Evolutionary conservation across 2,113 vertebrate genomes (phyloP), one percentile per base, ranked within the genome.

Genomic region (Chamaetylas fuelleborni): DNA sequence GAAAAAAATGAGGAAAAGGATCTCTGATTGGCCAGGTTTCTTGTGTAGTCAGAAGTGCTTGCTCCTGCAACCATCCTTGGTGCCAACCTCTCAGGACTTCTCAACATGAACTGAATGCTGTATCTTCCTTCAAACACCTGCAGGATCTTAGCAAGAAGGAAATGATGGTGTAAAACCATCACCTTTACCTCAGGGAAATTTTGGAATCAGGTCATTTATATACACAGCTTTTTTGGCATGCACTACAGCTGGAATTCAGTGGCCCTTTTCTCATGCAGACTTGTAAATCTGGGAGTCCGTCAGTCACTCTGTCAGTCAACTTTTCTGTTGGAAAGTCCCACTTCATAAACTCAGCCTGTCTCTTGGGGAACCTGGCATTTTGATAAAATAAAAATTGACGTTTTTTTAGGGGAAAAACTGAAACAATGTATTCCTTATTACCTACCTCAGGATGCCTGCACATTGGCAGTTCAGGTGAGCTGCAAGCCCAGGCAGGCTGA

Each of bases 31-130:
- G 6, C 6, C 14, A 26, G 1, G 29, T 74, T 74, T 90, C 25
- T 53, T 6, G 1, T 24, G 29, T 16, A 17, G 22, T 28, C 14
- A 20, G 24, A 23, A 72, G 19, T 23, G 4, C 6, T 86, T 89
- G 28, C 11, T 60, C 5, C 14, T 72, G 18, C 34, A 66, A 26
- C 8, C 16, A 31, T 6, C 22, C 28, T 65, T 54, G 28, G 25
- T 26, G 18, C 20, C 65, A 81, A 8, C 23, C 6, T 82, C 26
- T 48, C 19, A 25, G 34, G 50, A 48, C 13, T 38, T 60, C 28
- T 78, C 5, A 10, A 13, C 5, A 11, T 0, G 0, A 53, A 19
- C 1, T 65, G 51, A 54, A 64, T 45, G 11, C 1, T 69, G 0
- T 9, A 17, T 17, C 38, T 47, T 73, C 70, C 43, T 47, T 54